Evolutionary conservation across 2,113 vertebrate species (phyloP), one percentile per base, ranked within the genome.

Genomic region (Peucedramus taeniatus): DNA sequence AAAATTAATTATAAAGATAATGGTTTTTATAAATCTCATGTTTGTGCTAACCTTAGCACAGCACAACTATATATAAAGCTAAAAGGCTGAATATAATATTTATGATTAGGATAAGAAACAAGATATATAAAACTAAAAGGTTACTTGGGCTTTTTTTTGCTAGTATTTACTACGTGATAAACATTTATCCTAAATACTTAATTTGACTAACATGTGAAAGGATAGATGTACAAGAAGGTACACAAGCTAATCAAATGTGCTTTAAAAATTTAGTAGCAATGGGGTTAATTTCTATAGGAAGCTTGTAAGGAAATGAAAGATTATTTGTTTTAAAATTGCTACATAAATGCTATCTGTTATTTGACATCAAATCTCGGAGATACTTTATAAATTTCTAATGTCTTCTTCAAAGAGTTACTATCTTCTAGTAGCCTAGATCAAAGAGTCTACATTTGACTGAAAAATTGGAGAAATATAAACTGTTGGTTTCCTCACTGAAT

Each of bases 261-360:
- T 94, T 85, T 7, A 33, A 65, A 84, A 19, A 8, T 2, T 40
- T 88, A 27, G 63, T 72, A 69, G 10, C 39, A 83, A 28, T 81
- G 19, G 14, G 6, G 18, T 63, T 80, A 21, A 50, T 86, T 94
- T 90, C 47, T 70, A 1, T 4, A 33, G 20, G 22, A 85, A 61
- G 5, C 50, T 80, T 79, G 15, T 65, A 80, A 83, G 40, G n/a
- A 79, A 68, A 59, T 22, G 1, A 75, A 80, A 42, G 7, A 20
- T 39, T 51, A 20, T 90, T 95, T 87, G 27, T 56, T 56, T 79
- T 56, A 68, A 85, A 83, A 40, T 37, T 81, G 21, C 33, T 87
- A 11, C 24, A 28, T 65, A 65, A 72, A 56, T 56, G 3, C 53
- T 63, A 21, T 26, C 26, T 86, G 39, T 35, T 80, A 11, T 77